Percentiles rank a stretch among this genome's conserved stretches.
Conservation (phyloP, 1,140 invertebrate species). For the Apis cerana region DNA sequence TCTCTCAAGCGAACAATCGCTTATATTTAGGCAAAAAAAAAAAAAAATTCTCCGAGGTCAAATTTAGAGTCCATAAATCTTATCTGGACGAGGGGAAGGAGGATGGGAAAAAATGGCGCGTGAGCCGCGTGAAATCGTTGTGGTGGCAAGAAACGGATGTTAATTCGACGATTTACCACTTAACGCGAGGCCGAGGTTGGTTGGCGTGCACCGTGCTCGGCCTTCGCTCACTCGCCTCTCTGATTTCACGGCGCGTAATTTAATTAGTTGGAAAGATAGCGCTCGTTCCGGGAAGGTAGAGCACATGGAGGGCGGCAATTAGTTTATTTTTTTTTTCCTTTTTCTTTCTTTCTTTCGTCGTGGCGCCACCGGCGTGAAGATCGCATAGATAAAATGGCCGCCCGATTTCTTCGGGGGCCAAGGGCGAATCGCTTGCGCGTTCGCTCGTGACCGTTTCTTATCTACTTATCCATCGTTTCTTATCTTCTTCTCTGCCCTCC, state of each 20-base stretch:
- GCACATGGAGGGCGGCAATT: slow-evolving; percentile 44
- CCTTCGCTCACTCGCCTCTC: slow-evolving; percentile 35
- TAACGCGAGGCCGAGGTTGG: slow-evolving; percentile 15
- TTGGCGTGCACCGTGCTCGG: not conserved
- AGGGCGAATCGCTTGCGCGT: not conserved
- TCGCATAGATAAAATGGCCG: slow-evolving; percentile 44
- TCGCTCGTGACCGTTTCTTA: not conserved
- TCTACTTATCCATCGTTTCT: too few species aligned
- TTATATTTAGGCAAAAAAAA: too few species aligned
- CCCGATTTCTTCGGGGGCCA: not conserved
- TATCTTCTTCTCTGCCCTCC: too few species aligned
- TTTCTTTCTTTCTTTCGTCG: not conserved
- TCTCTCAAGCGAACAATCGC: too few species aligned
- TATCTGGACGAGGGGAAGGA: not conserved
- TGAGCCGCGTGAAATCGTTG: slow-evolving; percentile 30
- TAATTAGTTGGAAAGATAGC: slow-evolving; percentile 59
- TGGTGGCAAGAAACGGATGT: slow-evolving; percentile 37
- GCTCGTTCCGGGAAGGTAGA: slow-evolving; percentile 49
- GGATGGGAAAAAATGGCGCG: not conserved
- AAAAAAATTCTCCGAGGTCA: not conserved
- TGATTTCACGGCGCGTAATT: slow-evolving; percentile 62
- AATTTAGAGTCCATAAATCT: not conserved
- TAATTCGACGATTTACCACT: slow-evolving; percentile 54
- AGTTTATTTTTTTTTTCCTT: slow-evolving; percentile 38
- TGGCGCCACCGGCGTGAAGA: slow-evolving; percentile 61